phyloP scores from a whole-genome alignment of 1,140 invertebrate species.

The Apis dorsata region DNA sequence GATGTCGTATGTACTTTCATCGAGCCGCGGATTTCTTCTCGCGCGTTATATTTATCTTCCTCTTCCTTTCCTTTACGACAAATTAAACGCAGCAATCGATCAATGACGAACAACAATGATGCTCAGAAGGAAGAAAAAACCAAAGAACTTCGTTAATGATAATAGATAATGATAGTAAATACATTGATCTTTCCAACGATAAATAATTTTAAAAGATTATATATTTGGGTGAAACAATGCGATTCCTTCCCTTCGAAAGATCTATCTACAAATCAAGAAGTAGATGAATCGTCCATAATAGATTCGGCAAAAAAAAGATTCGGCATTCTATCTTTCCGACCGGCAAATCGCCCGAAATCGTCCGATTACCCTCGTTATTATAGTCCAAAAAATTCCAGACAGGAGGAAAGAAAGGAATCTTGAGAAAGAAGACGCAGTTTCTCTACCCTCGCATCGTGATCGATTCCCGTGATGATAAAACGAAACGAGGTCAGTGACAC shows the following conservation, averaged over 20 bases:
- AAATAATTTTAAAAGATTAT: not conserved
- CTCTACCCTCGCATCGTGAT: not conserved
- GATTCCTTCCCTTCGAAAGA: too few species aligned
- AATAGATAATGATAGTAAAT: not conserved
- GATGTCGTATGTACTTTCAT: constrained; percentile 53
- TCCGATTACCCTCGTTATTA: constrained; percentile 33
- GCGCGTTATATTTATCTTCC: constrained; percentile 7
- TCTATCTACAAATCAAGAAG: too few species aligned
- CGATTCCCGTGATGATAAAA: not conserved
- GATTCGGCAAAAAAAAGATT: not conserved
- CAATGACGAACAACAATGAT: not conserved
- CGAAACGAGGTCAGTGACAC: constrained; percentile 56
- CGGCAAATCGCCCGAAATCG: not conserved
- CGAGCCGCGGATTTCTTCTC: constrained; percentile 40
- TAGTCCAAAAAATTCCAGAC: constrained; percentile 26
- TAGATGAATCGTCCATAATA: not conserved
- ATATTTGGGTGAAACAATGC: too few species aligned
- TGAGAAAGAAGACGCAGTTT: not conserved
- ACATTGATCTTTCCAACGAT: constrained; percentile 11
- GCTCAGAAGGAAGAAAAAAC: too few species aligned
- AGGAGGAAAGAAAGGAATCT: constrained; percentile 25
- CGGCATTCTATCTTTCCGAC: not conserved
- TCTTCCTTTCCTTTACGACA: constrained; percentile 38
- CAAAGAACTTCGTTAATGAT: not conserved
- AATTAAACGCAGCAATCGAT: constrained; percentile 43